Percentiles rank a stretch among this genome's conserved stretches.
phyloP scores from a whole-genome alignment of 1,140 invertebrate species.

The Pseudomyrmex flavicornis region DNA sequence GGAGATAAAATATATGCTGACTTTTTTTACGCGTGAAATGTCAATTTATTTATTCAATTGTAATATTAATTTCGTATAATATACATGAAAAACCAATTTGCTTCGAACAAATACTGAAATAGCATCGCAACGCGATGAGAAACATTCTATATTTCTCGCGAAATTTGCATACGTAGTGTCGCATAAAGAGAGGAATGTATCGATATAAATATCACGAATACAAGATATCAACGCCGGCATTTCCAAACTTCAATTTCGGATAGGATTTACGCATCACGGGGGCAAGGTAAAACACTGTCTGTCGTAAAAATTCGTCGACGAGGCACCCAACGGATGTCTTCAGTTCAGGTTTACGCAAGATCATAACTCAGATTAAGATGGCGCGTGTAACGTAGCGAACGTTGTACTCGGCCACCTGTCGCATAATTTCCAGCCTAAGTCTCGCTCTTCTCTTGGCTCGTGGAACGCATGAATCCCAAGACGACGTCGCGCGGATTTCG shows the following conservation, averaged over 20 bases:
- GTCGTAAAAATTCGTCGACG: slow-evolving; percentile 55
- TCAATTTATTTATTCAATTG: too few species aligned
- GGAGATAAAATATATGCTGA: slow-evolving; percentile 18
- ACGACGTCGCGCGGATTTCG: slow-evolving; percentile 53
- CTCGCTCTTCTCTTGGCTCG: neutral
- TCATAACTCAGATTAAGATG: slow-evolving; percentile 70
- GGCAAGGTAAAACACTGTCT: slow-evolving; percentile 1
- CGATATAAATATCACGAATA: slow-evolving; percentile 11
- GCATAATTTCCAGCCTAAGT: slow-evolving; percentile 70
- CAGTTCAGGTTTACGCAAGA: slow-evolving; percentile 60
- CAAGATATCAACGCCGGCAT: slow-evolving; percentile 4
- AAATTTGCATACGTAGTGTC: neutral
- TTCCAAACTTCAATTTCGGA: slow-evolving; percentile 32
- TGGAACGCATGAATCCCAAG: slow-evolving; percentile 33
- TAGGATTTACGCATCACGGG: neutral
- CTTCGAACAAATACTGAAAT: too few species aligned
- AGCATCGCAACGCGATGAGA: neutral
- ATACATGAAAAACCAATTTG: too few species aligned
- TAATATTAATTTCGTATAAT: too few species aligned
- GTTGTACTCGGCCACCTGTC: slow-evolving; percentile 68
- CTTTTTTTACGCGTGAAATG: neutral
- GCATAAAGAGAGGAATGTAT: neutral
- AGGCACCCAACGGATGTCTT: slow-evolving; percentile 10
- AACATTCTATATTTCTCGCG: neutral
- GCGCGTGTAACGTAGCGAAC: slow-evolving; percentile 47